phyloP scores from a whole-genome alignment of 1,140 invertebrate species.

The Drosophila sproati region DNA sequence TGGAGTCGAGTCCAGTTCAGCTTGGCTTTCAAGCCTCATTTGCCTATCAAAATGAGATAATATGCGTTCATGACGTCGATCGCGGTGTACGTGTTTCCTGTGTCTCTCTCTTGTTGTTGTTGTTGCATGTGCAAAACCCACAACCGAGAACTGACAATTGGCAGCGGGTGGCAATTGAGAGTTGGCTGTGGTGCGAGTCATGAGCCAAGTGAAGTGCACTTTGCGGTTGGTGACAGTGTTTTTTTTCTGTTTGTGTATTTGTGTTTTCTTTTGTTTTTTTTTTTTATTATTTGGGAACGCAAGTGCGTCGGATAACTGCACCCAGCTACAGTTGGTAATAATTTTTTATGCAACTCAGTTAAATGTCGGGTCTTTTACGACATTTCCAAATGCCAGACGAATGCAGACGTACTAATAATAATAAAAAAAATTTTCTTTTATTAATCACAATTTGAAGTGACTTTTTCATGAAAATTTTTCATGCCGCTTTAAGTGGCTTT shows the following conservation, averaged over 20 bases:
- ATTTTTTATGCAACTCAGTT: constrained; percentile 46
- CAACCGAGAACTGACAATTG: constrained; percentile 25
- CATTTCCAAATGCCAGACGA: constrained; percentile 60
- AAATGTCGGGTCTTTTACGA: constrained; percentile 55
- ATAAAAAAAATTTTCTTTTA: constrained; percentile 43
- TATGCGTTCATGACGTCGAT: constrained; percentile 74
- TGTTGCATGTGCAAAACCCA: constrained; percentile 21
- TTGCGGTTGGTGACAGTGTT: constrained; percentile 56
- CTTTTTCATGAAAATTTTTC: constrained; percentile 54
- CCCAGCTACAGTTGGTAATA: constrained; percentile 44
- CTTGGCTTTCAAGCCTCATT: constrained; percentile 79
- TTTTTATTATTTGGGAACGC: constrained; percentile 25
- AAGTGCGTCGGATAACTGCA: constrained; percentile 56
- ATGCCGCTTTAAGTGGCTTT: constrained; percentile 69
- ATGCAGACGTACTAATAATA: constrained; percentile 68
- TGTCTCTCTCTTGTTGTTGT: constrained; percentile 14
- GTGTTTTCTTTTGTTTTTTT: constrained; percentile 30
- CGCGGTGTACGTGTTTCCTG: constrained; percentile 74
- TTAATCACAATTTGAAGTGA: constrained; percentile 59
- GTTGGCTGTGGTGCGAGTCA: constrained; percentile 49
- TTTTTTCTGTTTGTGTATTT: background rate
- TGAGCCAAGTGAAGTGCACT: constrained; percentile 60
- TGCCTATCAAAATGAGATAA: constrained; percentile 81
- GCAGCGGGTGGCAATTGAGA: constrained; percentile 2
- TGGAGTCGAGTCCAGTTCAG: constrained; percentile 19